Evolutionary conservation across 2,113 vertebrate species (phyloP), one percentile per base, ranked within the genome.

Genomic region (Heliornis fulica): DNA sequence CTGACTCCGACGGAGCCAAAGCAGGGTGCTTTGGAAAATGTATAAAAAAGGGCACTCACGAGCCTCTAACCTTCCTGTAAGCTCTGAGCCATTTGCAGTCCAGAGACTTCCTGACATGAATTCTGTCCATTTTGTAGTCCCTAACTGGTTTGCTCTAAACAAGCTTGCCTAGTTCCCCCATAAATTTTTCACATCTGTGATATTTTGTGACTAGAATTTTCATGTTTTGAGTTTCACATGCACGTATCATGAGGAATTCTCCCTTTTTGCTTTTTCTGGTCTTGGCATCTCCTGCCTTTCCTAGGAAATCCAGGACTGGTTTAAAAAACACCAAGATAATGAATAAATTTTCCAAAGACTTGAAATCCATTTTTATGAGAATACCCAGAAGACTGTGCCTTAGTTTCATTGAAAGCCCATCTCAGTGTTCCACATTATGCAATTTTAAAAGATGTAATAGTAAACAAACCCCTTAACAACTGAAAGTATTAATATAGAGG

Each of bases 11-110:
- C 0, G 1, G 79, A 80, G 83, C 83, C 83, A 45, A 66, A 84
- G 77, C 54, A 78, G 70, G 76, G 38, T 63, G 38, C 84, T 89
- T 91, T 89, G 87, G 81, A 65, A 93, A 91, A 82, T 31, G 32
- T 38, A 23, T 13, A 38, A 87, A 74, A 95, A 78, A 54, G 10
- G 17, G 32, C 51, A 43, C 8, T 21, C 34, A 40, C 43, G 65
- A 65, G 28, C 40, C 57, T 75, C 56, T 83, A 78, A 28, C 38
- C 69, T 96, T 91, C 86, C 89, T 66, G 56, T 70, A 29, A 89
- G 51, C 51, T 87, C 94, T 63, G 60, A 84, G 40, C 22, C 31
- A 18, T 38, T 63, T 78, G 41, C 72, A 84, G n/a, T 63, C 78
- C 84, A 93, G 77, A 91, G 80, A 40, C 36, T 93, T 96, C 77